Conservation (phyloP, 2,113 vertebrate species). For the Mustela nigripes region DNA sequence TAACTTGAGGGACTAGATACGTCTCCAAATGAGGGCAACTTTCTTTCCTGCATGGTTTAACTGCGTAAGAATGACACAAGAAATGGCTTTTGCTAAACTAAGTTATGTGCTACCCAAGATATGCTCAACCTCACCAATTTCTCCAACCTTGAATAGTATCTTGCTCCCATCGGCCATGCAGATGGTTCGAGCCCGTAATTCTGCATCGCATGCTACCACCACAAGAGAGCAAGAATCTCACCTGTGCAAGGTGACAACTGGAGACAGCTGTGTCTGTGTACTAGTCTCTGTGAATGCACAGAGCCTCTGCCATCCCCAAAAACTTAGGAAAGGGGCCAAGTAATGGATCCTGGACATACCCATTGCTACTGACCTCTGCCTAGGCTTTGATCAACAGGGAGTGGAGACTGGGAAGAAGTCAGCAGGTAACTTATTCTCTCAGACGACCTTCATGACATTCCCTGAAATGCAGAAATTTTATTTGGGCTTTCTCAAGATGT, state of each 20-base stretch:
- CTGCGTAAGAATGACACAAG: background rate
- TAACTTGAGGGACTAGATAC: background rate
- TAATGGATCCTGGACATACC: background rate
- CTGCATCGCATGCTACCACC: background rate
- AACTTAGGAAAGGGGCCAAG: rapidly evolving
- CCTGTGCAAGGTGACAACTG: background rate
- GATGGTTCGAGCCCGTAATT: background rate
- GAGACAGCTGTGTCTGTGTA: background rate
- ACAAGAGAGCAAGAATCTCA: background rate
- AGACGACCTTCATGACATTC: background rate
- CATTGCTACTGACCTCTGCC: background rate
- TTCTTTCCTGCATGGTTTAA: background rate
- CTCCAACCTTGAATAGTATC: background rate
- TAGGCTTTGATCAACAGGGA: background rate
- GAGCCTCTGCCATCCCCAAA: background rate
- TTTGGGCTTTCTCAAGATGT: background rate
- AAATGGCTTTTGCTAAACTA: background rate
- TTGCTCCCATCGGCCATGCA: background rate
- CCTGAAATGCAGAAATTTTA: background rate
- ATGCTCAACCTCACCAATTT: background rate
- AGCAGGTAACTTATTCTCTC: background rate
- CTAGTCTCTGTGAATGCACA: background rate
- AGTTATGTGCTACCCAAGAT: background rate
- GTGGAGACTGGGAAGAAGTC: background rate
- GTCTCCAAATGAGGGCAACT: background rate